Conservation (phyloP, 2,888 invertebrate genomes). For the Sarcophaga carnaria region DNA sequence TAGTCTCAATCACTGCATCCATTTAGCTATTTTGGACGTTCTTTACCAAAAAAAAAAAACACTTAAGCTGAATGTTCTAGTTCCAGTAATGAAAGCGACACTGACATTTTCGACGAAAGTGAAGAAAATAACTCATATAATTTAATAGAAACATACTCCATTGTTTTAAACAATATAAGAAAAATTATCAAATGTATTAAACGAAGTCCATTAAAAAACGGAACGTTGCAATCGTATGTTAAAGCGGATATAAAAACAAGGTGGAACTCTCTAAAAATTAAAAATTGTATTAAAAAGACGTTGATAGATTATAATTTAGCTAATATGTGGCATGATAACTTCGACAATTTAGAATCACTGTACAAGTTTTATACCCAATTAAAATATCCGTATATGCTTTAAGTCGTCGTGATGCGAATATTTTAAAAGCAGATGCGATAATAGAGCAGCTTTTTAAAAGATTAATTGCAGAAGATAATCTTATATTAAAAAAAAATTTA, state of each 20-base stretch:
- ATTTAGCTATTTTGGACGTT: neutral
- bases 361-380: neutral
- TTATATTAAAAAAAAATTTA: neutral
- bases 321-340: neutral
- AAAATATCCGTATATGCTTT: neutral
- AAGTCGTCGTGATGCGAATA: neutral
- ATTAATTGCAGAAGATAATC: neutral
- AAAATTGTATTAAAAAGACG: neutral
- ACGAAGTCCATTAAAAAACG: no score
- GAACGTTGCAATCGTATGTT: no score
- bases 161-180: neutral
- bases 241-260: neutral
- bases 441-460: neutral
- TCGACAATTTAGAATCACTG: neutral
- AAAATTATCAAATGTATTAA: constrained; percentile 8
- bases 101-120: no score
- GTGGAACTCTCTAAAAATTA: neutral
- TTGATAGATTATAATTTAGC: neutral
- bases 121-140: no score
- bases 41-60: no score
- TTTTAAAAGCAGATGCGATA: neutral
- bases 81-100: no score
- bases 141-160: neutral
- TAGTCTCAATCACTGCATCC: neutral
- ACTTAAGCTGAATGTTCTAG: no score